Conservation (phyloP, 2,797 vertebrate species). For the Corythornis leucogaster region DNA sequence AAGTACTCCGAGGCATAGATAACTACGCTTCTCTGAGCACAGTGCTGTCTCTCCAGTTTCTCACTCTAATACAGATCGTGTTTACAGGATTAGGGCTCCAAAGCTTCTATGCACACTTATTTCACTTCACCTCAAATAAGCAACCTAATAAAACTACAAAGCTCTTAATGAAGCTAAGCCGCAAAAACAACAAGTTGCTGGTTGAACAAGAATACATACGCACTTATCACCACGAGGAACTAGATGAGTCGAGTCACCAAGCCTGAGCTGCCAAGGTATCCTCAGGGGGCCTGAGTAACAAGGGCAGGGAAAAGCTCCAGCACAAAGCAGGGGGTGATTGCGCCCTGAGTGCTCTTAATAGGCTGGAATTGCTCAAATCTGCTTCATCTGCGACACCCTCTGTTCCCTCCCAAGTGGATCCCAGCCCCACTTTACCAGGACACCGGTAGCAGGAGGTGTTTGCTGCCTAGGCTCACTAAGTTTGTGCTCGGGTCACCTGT, state of each 20-base stretch:
- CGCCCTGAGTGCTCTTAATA: accelerated
- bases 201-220: neutral
- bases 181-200: neutral
- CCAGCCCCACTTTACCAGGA: neutral
- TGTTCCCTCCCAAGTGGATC: accelerated
- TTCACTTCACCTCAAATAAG: neutral
- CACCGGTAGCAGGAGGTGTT: accelerated
- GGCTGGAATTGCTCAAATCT: accelerated
- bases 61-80: neutral
- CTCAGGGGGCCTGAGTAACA: accelerated
- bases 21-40: neutral
- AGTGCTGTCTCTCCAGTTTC: neutral
- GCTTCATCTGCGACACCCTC: accelerated
- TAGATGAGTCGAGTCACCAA: too few relatives aligned
- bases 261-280: neutral
- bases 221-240: neutral
- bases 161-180: neutral
- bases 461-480: accelerated
- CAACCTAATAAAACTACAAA: neutral
- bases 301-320: neutral
- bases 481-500: neutral
- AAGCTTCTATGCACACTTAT: neutral
- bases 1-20: neutral
- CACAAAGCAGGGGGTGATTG: neutral
- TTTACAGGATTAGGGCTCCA: neutral